Evolutionary conservation across 1,140 invertebrate genomes (phyloP).

Genomic region (Solenopsis fugax): DNA sequence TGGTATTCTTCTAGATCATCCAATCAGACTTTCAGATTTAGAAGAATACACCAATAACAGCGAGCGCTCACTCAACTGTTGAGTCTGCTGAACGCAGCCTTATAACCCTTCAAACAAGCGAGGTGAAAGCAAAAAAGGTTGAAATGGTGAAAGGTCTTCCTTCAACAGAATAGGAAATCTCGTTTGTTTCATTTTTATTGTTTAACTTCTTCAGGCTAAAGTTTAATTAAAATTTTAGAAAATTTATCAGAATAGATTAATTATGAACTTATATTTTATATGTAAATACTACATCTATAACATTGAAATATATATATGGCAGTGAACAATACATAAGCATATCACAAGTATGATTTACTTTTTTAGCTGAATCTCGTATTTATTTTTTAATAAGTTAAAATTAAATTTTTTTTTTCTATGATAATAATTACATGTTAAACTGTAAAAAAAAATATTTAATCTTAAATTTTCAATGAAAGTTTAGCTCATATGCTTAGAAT

Average conservation of each 20-base stretch:
- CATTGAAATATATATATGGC: background rate
- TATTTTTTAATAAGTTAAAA: background rate
- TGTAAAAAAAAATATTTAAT: conserved; percentile 1
- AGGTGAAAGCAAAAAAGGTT: background rate
- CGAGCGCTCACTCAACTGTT: too few relatives aligned
- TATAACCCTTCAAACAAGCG: background rate
- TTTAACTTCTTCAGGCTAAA: background rate
- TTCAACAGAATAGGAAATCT: background rate
- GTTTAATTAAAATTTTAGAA: background rate
- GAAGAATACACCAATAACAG: too few relatives aligned
- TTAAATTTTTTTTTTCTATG: background rate
- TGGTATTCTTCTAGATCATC: too few relatives aligned
- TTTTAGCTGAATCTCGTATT: background rate
- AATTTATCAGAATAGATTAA: background rate
- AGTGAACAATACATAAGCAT: background rate
- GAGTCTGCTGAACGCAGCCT: too few relatives aligned
- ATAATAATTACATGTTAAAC: background rate
- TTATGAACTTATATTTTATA: background rate
- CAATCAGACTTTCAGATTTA: too few relatives aligned
- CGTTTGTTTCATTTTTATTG: background rate
- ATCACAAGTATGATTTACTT: background rate
- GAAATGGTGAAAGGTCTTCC: background rate
- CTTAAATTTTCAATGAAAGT: background rate
- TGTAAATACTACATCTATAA: background rate
- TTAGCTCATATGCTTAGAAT: background rate